A percentile compares a stretch with the other conserved stretches of the same genome.
phyloP scores from a whole-genome alignment of 2,888 invertebrate species.

The Dendrolimus houi region DNA sequence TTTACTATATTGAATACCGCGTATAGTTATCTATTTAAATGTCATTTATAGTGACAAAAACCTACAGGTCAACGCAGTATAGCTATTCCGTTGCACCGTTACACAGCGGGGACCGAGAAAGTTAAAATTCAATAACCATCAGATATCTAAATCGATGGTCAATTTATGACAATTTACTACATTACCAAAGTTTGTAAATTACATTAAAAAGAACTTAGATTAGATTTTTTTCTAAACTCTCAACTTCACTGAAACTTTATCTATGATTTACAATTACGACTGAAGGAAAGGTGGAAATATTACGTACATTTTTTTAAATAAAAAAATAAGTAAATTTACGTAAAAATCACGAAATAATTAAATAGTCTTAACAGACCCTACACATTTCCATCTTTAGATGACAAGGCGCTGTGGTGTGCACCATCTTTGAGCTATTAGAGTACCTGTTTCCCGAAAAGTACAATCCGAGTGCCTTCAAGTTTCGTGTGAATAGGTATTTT shows the following conservation, averaged over 20 bases:
- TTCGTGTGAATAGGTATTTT: no score
- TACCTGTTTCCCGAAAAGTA: no score
- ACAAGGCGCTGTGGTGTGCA: no score
- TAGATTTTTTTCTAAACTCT: neutral
- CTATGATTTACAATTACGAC: slow-evolving; percentile 12
- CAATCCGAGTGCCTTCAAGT: no score
- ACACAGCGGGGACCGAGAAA: slow-evolving; percentile 45
- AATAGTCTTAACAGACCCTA: no score
- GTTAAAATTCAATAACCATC: slow-evolving; percentile 44
- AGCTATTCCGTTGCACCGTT: slow-evolving; percentile 31
- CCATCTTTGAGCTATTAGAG: no score
- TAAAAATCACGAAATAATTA: no score
- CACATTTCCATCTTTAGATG: no score
- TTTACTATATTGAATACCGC: slow-evolving; percentile 28
- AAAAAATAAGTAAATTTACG: no score
- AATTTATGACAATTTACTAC: slow-evolving; percentile 43
- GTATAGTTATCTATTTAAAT: slow-evolving; percentile 37
- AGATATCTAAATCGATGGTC: slow-evolving; percentile 34
- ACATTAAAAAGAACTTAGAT: neutral
- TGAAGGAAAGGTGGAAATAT: slow-evolving; percentile 22
- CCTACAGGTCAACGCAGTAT: slow-evolving; percentile 33
- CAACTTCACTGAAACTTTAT: neutral
- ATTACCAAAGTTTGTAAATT: neutral
- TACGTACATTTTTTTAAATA: slow-evolving; percentile 1
- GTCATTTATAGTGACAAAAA: slow-evolving; percentile 48